phyloP scores from a whole-genome alignment of 2,113 vertebrate species.

The Oriolus oriolus region DNA sequence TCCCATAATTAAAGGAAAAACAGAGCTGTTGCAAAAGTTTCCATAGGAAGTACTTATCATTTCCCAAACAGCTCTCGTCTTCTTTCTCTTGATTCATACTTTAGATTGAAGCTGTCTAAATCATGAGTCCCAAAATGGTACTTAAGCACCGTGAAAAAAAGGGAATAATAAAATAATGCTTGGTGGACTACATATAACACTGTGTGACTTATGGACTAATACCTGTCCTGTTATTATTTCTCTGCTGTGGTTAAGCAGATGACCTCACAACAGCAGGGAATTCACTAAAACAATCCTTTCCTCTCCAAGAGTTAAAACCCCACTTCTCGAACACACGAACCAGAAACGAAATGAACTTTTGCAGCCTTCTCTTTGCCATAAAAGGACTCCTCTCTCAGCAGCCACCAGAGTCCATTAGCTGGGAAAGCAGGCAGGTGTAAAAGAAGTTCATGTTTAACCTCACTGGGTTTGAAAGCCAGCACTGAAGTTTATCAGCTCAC shows the following conservation, averaged over 20 bases:
- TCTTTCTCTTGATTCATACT: slow-evolving; percentile 16
- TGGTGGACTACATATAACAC: neutral
- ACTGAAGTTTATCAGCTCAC: slow-evolving; percentile 65
- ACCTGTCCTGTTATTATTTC: neutral
- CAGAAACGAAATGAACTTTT: neutral
- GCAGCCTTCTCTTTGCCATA: slow-evolving; percentile 13
- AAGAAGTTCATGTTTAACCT: slow-evolving; percentile 68
- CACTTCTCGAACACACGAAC: neutral
- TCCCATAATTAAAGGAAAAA: slow-evolving; percentile 16
- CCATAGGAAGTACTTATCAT: slow-evolving; percentile 44
- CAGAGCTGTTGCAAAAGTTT: slow-evolving; percentile 18
- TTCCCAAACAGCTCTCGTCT: slow-evolving; percentile 39
- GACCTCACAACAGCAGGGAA: neutral
- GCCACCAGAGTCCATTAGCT: slow-evolving; percentile 41
- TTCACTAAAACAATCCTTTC: neutral
- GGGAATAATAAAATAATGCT: neutral
- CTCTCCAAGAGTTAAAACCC: slow-evolving; percentile 16
- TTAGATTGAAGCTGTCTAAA: neutral
- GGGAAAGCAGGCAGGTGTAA: slow-evolving; percentile 57
- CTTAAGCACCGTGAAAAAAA: neutral
- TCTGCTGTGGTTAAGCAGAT: neutral
- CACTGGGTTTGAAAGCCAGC: slow-evolving; percentile 47
- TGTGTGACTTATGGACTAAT: neutral
- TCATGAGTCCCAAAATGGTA: neutral
- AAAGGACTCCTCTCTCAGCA: neutral